Evolutionary conservation across 2,888 invertebrate species (phyloP).

Genomic region (Ryuthela nishihirai): DNA sequence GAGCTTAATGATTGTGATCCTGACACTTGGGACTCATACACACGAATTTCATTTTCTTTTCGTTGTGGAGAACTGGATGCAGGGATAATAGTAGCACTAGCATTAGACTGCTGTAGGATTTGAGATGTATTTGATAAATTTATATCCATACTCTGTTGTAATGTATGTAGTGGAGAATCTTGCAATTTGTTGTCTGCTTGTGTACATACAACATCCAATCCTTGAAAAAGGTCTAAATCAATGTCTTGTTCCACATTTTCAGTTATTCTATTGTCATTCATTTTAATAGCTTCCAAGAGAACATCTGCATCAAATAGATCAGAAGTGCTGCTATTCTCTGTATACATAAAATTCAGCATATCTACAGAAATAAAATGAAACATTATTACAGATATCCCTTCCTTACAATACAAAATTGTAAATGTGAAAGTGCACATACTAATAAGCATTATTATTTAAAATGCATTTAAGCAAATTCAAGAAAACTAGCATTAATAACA

Average conservation of each 20-base stretch:
- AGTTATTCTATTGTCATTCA: slow-evolving; percentile 4
- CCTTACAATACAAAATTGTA: no score
- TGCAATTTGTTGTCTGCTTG: slow-evolving; percentile 17
- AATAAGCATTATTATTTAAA: no score
- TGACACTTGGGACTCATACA: slow-evolving; percentile 13
- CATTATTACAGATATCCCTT: no score
- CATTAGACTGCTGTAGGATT: no score
- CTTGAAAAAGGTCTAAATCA: slow-evolving; percentile 17
- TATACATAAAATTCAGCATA: slow-evolving; percentile 24
- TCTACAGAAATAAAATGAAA: no score
- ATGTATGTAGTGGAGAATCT: slow-evolving; percentile 15
- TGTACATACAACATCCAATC: slow-evolving; percentile 1
- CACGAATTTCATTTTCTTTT: slow-evolving; percentile 7
- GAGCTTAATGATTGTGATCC: slow-evolving; percentile 6
- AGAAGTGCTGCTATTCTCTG: slow-evolving; percentile 10
- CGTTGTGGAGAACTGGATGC: background rate
- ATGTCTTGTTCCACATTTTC: slow-evolving; percentile 17
- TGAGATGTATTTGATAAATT: no score
- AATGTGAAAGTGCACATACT: no score
- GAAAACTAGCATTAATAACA: no score
- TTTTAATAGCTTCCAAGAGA: slow-evolving; percentile 11
- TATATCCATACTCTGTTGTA: no score
- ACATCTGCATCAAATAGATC: slow-evolving; percentile 21
- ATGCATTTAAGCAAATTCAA: no score
- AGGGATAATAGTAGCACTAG: no score